Base-by-base conservation (phyloP, 2,113 vertebrate species). In the Megatriorchis doriae region DNA sequence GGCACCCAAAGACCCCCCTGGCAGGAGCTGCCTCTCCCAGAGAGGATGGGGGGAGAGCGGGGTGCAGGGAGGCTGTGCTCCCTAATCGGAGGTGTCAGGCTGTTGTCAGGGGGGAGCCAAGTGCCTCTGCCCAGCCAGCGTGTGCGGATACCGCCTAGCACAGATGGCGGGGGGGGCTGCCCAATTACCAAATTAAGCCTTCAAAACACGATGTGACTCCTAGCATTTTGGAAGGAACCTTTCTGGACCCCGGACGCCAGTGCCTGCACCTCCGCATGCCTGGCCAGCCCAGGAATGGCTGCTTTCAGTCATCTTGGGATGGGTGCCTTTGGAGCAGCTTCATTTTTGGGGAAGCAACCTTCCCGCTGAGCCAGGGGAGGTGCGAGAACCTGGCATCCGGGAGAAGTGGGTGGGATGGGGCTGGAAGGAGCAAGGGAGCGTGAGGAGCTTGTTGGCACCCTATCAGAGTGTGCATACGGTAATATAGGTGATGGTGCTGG, bases 161-260 rank as follows among this genome's bases (percentile, higher is more conserved):
- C 95, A 97, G 95, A 97, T 96, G 90, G 94, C 77, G 1, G 11
- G 65, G 53, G 86, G 90, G 42, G 32, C 86, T 94, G 88, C 92
- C 91, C 78, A 88, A 32, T 94, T 87, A 92, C 94, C 92, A 95
- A 97, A 97, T 95, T 94, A 94, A 93, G 93, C 92, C 93, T 97
- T 97, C 94, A 90, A 95, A 96, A 95, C 63, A 82, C 1, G 0
- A 58, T 66, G 22, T 53, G 66, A 90, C 81, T 94, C 63, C 43
- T 62, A 72, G 48, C 17, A 67, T 84, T 91, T 79, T 91, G 81
- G 83, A 90, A 90, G 47, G 53, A 96, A n/a, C 81, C 77, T 93
- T 91, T 61, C 40, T 15, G 45, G 65, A 63, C n/a, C 47, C 29
- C 0, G 0, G 55, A 34, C 53, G 20, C 73, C 16, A 3, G 48